Percentiles rank a stretch among this genome's conserved stretches.
phyloP scores from a whole-genome alignment of 2,113 vertebrate genomes.

The Stegastes partitus region DNA sequence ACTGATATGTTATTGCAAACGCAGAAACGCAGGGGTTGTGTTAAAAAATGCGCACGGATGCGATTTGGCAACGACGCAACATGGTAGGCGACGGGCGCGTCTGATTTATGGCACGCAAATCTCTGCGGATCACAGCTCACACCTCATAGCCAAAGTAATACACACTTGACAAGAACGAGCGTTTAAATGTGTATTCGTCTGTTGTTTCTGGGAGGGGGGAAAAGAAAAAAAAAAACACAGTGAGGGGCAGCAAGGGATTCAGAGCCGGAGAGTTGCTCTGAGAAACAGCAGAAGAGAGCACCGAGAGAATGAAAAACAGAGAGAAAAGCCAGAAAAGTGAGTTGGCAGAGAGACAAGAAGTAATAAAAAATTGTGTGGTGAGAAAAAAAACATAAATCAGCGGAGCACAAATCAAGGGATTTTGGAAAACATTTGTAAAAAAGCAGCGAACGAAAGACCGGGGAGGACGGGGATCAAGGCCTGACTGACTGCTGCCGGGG shows the following conservation, averaged over 20 bases:
- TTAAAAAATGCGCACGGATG: conserved; percentile 30
- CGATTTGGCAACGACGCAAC: conserved; percentile 43
- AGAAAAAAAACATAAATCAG: conserved; percentile 38
- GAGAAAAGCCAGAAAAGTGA: conserved; percentile 33
- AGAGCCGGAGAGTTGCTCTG: conserved; percentile 5
- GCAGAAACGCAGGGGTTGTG: conserved; percentile 21
- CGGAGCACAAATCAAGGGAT: conserved; percentile 44
- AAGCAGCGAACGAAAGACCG: conserved; percentile 50
- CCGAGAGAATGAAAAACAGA: background rate
- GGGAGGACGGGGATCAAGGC: conserved; percentile 52
- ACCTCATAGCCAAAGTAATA: conserved; percentile 42
- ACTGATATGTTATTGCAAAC: conserved; percentile 63
- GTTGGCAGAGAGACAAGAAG: conserved; percentile 36
- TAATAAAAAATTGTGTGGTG: conserved; percentile 23
- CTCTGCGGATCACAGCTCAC: conserved; percentile 39
- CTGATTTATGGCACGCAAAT: conserved; percentile 60
- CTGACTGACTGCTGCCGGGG: conserved; percentile 54
- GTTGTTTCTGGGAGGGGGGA: conserved; percentile 4
- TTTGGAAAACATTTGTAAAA: conserved; percentile 28
- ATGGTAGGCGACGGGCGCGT: background rate
- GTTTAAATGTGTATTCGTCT: conserved; percentile 4
- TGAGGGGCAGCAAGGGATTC: conserved; percentile 24
- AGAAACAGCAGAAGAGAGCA: conserved; percentile 13
- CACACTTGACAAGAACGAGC: conserved; percentile 12
- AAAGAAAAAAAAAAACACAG: conserved; percentile 18